Percentiles rank a stretch among this genome's conserved stretches.
These are phyloP conservation scores for Nephrocerus scutellatus DNA, from an alignment of 2,888 invertebrate genomes.

Conservation along the genomic window DNA sequence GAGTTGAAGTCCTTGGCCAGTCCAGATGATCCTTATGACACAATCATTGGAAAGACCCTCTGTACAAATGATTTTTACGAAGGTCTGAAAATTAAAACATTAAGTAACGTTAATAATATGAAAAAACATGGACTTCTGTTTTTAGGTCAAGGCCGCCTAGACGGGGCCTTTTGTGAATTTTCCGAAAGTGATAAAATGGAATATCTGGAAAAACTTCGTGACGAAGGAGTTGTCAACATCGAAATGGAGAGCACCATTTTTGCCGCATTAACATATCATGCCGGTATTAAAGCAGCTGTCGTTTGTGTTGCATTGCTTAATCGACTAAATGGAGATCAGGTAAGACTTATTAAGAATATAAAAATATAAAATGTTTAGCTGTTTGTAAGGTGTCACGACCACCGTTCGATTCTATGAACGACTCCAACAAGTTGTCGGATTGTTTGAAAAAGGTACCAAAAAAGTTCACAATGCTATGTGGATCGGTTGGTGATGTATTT, in stretches of 20 bases:
- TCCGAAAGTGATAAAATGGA: conserved; percentile 83
- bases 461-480: too few relatives aligned
- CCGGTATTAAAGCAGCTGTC: conserved; percentile 88
- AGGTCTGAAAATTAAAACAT: conserved; percentile 56
- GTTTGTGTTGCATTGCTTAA: conserved; percentile 90
- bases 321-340: conserved; percentile 90
- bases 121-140: too few relatives aligned
- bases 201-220: conserved; percentile 68
- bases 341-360: conserved; percentile 48
- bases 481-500: too few relatives aligned
- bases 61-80: conserved; percentile 98
- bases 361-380: too few relatives aligned
- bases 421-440: too few relatives aligned
- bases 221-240: conserved; percentile 83
- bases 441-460: too few relatives aligned
- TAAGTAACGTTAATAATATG: too few relatives aligned
- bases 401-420: too few relatives aligned
- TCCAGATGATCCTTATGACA: conserved; percentile 75
- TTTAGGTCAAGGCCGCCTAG: conserved; percentile 84
- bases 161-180: conserved; percentile 96
- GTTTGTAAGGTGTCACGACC: too few relatives aligned
- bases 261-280: conserved; percentile 87
- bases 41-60: conserved; percentile 86
- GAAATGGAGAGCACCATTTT: conserved; percentile 96
- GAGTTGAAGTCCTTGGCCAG: conserved; percentile 71